Base-by-base conservation (phyloP, 2,888 invertebrate species). In the Lottia gigantea region DNA sequence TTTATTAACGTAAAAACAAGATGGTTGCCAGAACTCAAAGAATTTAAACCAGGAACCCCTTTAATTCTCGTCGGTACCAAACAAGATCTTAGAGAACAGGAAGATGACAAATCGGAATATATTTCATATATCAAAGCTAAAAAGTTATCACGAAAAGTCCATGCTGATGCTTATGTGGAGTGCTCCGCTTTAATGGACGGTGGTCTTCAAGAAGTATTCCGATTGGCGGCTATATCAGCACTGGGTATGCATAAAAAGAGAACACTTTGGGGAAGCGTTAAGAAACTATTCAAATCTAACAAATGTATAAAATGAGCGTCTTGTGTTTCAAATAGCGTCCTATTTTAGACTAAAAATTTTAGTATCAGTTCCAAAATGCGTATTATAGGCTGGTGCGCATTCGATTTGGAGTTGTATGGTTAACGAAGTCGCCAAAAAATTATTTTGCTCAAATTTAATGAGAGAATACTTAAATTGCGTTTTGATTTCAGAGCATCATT, bases 1-100 rank as follows among this genome's bases (percentile, higher is more conserved):
- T 82, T 82, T 71, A 78, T 79, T 70, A 85, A 84, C 73, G 78
- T 83, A 15, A 75, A 78, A 71, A 74, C 77, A 40, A 80, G 80
- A 73, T 85, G 85, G 85, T 71, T 84, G 16, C 80, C 82, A 26
- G 85, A 84, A 75, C 78, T 84, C 25, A 78, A 79, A 66, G 77
- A 82, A 23, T 84, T 80, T 72, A 75, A 79, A 40, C 85, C 85
- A 1, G 74, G 78, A 64, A 81, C 82, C 3, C 82, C 82, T 8
- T 81, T 82, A 71, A 77, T 85, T 64, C 74, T 85, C 0, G 83
- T 85, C 0, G 85, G 85, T 7, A 85, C 85, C 15, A 83, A 85
- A 66, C 74, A 78, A 14, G 85, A 85, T 65, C 71, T 83, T 25
- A 74, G 85, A 19, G 79, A 71, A 45, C 45, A 47, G 11, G 26